These are phyloP conservation scores for Apocrypta bakeri DNA, from an alignment of 1,140 invertebrate species.

Conservation along the genomic window DNA sequence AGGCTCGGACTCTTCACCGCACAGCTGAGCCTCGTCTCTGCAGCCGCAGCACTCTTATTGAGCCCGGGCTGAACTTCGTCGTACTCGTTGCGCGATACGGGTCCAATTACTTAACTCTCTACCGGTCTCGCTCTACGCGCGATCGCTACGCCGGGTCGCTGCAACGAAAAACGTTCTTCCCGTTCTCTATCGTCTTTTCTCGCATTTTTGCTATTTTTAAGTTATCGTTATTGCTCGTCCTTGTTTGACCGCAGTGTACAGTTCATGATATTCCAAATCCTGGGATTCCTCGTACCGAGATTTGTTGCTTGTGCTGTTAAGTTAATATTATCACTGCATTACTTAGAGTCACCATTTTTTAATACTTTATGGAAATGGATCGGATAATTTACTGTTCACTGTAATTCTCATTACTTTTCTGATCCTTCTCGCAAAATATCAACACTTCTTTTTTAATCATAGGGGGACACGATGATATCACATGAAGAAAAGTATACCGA, in stretches of 20 bases:
- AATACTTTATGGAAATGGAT: no score
- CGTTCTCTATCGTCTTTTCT: neutral
- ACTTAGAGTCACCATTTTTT: neutral
- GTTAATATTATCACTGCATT: neutral
- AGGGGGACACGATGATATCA: neutral
- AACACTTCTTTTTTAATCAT: neutral
- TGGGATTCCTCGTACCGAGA: neutral
- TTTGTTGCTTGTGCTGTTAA: neutral
- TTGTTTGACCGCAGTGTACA: neutral
- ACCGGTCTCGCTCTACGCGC: neutral
- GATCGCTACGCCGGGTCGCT: constrained; percentile 28
- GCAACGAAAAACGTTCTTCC: neutral
- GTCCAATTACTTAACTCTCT: neutral
- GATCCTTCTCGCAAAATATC: neutral
- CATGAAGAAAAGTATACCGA: neutral
- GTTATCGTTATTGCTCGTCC: neutral
- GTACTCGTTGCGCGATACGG: neutral
- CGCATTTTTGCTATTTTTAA: neutral
- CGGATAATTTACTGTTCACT: no score
- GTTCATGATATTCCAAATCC: neutral
- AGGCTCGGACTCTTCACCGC: constrained; percentile 69
- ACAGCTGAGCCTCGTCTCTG: constrained; percentile 73
- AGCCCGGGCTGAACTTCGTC: constrained; percentile 40
- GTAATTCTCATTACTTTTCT: neutral
- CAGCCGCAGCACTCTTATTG: constrained; percentile 74